Percentiles rank a stretch among this genome's conserved stretches.
phyloP scores from a whole-genome alignment of 1,140 invertebrate genomes.

The Aculops lycopersici region DNA sequence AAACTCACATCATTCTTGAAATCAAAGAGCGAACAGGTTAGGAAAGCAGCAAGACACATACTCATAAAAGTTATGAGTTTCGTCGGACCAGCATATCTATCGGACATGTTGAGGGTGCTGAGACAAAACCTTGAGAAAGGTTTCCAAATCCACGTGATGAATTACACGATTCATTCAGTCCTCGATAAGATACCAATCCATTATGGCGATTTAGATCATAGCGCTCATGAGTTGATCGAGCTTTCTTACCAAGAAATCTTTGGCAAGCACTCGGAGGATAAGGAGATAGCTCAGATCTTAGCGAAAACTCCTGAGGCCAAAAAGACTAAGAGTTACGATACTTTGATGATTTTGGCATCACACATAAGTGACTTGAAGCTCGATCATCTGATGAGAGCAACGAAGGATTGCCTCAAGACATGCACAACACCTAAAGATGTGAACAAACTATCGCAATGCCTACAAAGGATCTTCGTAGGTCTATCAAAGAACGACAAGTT shows the following conservation, averaged over 20 bases:
- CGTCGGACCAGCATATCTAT: conserved; percentile 46
- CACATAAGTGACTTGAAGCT: conserved; percentile 40
- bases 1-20: conserved; percentile 20
- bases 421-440: conserved; percentile 44
- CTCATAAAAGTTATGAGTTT: conserved; percentile 53
- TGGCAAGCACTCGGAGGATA: conserved; percentile 54
- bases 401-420: conserved; percentile 35
- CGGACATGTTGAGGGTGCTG: conserved; percentile 42
- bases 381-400: conserved; percentile 37
- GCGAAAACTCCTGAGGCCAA: conserved; percentile 28
- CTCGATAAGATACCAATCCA: conserved; percentile 32
- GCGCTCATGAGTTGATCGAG: conserved; percentile 40
- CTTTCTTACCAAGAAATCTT: conserved; percentile 57
- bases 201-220: conserved; percentile 37
- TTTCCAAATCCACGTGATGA: conserved; percentile 69
- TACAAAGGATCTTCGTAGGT: conserved; percentile 39
- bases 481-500: conserved; percentile 32
- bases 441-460: conserved; percentile 39
- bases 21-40: conserved; percentile 52
- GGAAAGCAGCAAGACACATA: conserved; percentile 48
- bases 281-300: conserved; percentile 48
- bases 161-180: conserved; percentile 51
- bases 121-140: conserved; percentile 44
- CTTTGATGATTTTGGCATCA: conserved; percentile 41
- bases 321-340: conserved; percentile 44